Evolutionary conservation across 2,113 vertebrate species (phyloP), one percentile per base, ranked within the genome.

Genomic region (Talpa occidentalis): DNA sequence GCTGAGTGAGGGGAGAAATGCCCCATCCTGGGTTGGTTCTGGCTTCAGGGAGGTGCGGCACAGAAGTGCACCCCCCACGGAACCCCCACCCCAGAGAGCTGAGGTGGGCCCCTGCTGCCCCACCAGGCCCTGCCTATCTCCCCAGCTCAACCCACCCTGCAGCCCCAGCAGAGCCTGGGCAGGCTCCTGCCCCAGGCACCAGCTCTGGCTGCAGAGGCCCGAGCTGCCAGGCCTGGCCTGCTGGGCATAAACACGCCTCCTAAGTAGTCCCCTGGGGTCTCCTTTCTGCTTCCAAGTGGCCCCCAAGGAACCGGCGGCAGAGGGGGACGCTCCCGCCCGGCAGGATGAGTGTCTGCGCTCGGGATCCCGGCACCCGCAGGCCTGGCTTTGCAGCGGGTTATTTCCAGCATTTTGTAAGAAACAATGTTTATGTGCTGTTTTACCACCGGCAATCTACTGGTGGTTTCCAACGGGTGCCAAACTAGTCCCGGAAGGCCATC

Each of bases 321-420:
- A 92, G 73, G 92, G 70, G 60, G 80, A 81, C 95, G 94, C 97
- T 97, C 97, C 97, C 49, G 66, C 35, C 95, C 95, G 92, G 83
- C 95, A 85, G 97, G 95, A 98, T 98, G 98, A 8, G 49, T 52
- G 49, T 52, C 5, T 17, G 49, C 49, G 15, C 16, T 49, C 67
- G 52, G 30, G 90, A 95, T 96, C 96, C 96, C 82, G 42, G 97
- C 96, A 88, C 96, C 70, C 97, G 95, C 88, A 96, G 96, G 90
- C 74, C 93, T 97, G 85, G 96, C 97, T 94, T 95, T 82, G 70
- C 97, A 72, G 82, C 93, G 98, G 97, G 97, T 97, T 97, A 97
- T 97, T 98, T 98, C 97, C 97, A 97, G 98, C 47, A 95, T 98
- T 98, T 98, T 98, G 98, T 97, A 98, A 97, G 97, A 98, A 97